Base-by-base conservation (phyloP, 2,888 invertebrate species). In the Netelia melanura region DNA sequence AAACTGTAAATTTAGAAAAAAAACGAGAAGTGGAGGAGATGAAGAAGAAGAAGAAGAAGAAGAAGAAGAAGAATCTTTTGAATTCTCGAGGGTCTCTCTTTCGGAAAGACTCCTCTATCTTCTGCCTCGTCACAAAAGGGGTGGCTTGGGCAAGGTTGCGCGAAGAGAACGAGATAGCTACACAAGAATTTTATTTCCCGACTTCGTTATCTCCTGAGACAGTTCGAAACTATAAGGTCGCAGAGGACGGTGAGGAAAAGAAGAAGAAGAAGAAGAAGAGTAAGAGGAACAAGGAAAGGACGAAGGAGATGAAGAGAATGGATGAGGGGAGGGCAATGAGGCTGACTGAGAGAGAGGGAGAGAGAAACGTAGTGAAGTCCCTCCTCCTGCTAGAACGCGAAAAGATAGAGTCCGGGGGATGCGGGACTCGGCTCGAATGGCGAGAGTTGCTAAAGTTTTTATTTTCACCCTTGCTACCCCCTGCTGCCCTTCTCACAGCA, bases 391-490 rank as follows among this genome's bases (percentile, higher is more conserved):
- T 21, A 52, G 21, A 72, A 48, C 52, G 11, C 30, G 62, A 38
- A 64, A 81, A 54, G 61, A 77, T 68, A 67, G 80, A 84, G 81
- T 81, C 74, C 23, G 38, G 56, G 44, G 71, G 56, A 68, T 81
- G 62, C 72, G 23, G 61, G 21, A 61, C 68, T 64, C 80, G 68
- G 61, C 65, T 77, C 76, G 62, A 68, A 81, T 71, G 62, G 74
- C 64, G 38, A 25, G 68, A 81, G 81, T 84, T 81, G 74, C 77
- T 62, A 78, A 84, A 84, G 62, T 82, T 81, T 86, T 79, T 79
- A 79, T 79, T 72, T 84, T 82, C 62, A 81, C 75, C 54, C 71
- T 67, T 43, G 6, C 48, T 25, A 17, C 9, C 38, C 74, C 11
- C 54, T 17, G 3, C 43, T 11, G 1, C 30, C 10, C 30, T 23